Base-by-base conservation (phyloP, 2,797 vertebrate genomes). In the Leuciscus waleckii region DNA sequence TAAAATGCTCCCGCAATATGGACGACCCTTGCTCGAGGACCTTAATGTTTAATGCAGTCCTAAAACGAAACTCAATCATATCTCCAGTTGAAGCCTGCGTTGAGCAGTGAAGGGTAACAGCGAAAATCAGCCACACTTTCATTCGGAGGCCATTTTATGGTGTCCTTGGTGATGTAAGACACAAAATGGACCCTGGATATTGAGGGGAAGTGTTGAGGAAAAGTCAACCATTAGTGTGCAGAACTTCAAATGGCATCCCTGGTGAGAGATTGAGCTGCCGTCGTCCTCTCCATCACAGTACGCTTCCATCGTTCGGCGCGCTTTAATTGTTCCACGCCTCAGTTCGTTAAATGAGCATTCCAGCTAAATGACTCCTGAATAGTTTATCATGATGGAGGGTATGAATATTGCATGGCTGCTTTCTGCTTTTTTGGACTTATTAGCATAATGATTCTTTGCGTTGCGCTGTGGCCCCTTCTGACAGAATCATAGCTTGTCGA, bases 261-360 rank as follows among this genome's bases (percentile, higher is more conserved):
- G 79, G 76, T 81, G 76, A 85, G 71, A 87, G 82, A 76, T 68
- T 54, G 84, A 78, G 71, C 73, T 85, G 79, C 76, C 14, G 56
- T 83, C 75, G 73, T 68, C 82, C 70, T 77, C 63, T 84, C 82
- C 82, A 85, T 84, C 76, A 77, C 74, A 84, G 82, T 82, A 87
- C 67, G 49, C 74, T 74, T 67, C 78, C 82, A 71, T 81, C 46
- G 65, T 79, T 68, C 63, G 69, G 70, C 81, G 71, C 13, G 19
- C 73, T 74, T 89, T 90, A 89, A 90, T 90, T 90, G 88, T 90
- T 88, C 85, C 77, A 78, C 71, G 88, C 88, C 82, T 86, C 90
- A 89, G 77, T 89, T 88, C 83, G 87, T 88, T 90, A 88, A 89
- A 86, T 82, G 87, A 83, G 86, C 88, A 87, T 88, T 86, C 86